phyloP scores from a whole-genome alignment of 2,888 invertebrate species.

The Macrophya annulata region DNA sequence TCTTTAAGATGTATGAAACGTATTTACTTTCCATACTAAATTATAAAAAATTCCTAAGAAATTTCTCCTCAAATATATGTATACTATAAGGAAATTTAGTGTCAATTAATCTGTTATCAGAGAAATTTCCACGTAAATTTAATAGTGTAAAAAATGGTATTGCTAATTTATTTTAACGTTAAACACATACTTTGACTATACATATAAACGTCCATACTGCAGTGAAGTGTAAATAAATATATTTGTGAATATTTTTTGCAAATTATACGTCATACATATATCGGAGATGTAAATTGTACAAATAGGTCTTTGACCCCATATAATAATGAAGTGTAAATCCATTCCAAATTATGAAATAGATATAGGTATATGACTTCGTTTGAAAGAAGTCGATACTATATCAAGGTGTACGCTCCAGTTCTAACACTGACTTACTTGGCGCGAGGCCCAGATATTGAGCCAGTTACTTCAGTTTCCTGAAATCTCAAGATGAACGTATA shows the following conservation, averaged over 20 bases:
- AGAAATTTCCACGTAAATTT: not conserved
- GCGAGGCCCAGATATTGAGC: not conserved
- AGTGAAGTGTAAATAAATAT: not conserved
- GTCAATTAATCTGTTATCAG: not conserved
- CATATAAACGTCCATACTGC: no score
- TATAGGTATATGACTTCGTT: not conserved
- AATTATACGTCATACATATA: not conserved
- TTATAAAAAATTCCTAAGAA: not conserved
- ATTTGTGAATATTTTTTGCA: not conserved
- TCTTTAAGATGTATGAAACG: not conserved
- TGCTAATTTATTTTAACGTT: not conserved
- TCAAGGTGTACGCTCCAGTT: conserved; percentile 17
- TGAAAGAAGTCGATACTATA: conserved; percentile 3
- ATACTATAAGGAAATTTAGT: not conserved
- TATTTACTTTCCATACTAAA: not conserved
- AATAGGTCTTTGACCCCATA: not conserved
- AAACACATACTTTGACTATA: not conserved
- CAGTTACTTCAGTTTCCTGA: conserved; percentile 5
- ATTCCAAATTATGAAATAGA: not conserved
- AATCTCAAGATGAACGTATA: not conserved
- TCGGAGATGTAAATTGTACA: not conserved
- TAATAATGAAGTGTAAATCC: conserved; percentile 16
- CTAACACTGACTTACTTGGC: conserved; percentile 12
- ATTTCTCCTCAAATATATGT: not conserved
- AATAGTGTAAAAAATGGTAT: not conserved